Conservation (phyloP, 2,888 invertebrate species). For the Mythimna albipuncta region DNA sequence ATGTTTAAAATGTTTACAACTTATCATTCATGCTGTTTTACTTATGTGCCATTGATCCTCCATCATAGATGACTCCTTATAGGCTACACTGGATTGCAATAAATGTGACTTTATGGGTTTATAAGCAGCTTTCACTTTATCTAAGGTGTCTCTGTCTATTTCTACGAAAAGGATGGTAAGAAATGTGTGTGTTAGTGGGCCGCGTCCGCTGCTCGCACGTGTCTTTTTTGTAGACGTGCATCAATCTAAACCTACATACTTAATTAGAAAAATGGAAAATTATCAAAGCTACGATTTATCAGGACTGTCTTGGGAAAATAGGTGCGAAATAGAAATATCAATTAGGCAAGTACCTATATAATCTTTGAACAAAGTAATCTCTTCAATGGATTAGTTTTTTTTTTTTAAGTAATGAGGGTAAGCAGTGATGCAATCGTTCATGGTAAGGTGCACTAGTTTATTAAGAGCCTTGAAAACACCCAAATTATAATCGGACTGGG, state of each 20-base stretch:
- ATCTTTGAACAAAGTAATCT: background rate
- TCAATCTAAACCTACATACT: conserved; percentile 81
- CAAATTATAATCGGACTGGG: no score
- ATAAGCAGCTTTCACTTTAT: conserved; percentile 89
- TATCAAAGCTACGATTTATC: conserved; percentile 58
- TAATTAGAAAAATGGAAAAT: conserved; percentile 84
- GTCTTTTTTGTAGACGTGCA: conserved; percentile 82
- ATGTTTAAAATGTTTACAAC: conserved; percentile 37
- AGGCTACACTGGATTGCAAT: conserved; percentile 79
- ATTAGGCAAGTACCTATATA: background rate
- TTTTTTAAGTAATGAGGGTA: no score
- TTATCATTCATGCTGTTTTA: conserved; percentile 53
- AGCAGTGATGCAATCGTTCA: no score
- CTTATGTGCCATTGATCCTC: conserved; percentile 62
- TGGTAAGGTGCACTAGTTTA: no score
- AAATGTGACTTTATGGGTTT: conserved; percentile 87
- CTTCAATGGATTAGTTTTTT: no score
- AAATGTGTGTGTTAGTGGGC: conserved; percentile 89
- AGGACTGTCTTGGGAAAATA: background rate
- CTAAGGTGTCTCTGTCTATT: conserved; percentile 86
- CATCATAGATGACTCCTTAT: conserved; percentile 75
- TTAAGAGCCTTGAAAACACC: no score
- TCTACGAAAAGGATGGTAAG: conserved; percentile 89
- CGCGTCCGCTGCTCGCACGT: conserved; percentile 84
- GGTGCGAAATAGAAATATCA: background rate